Percentiles rank a stretch among this genome's conserved stretches.
phyloP scores from a whole-genome alignment of 2,888 invertebrate species.

The Nemotelus nigrinus region DNA sequence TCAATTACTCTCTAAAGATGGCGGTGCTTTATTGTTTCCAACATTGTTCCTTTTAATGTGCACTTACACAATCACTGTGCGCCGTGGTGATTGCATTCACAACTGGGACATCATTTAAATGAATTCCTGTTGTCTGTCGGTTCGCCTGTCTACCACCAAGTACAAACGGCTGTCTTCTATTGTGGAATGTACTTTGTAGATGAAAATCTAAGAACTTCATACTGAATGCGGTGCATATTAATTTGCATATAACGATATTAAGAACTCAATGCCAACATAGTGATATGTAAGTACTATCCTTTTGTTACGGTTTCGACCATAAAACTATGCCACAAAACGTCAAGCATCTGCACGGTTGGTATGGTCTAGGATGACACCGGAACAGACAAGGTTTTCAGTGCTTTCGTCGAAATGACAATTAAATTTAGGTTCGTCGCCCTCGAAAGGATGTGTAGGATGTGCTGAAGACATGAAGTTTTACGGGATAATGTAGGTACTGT shows the following conservation, averaged over 20 bases:
- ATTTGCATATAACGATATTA: slow-evolving; percentile 19
- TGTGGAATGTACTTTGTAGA: no score
- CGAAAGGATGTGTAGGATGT: no score
- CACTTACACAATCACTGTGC: slow-evolving; percentile 2
- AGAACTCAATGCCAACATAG: background rate
- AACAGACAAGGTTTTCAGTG: slow-evolving; percentile 8
- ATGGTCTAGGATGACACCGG: no score
- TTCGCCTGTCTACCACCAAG: background rate
- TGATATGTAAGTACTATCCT: no score
- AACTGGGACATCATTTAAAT: slow-evolving; percentile 29
- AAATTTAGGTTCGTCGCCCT: background rate
- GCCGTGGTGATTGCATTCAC: slow-evolving; percentile 16
- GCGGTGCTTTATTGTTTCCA: slow-evolving; percentile 8
- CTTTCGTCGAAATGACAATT: background rate
- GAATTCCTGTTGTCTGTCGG: background rate
- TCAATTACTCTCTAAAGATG: slow-evolving; percentile 22
- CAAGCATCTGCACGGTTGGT: no score
- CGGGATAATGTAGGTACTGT: no score
- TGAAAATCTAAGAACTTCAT: background rate
- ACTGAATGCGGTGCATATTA: slow-evolving; percentile 17
- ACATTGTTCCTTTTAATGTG: slow-evolving; percentile 9
- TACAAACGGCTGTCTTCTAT: no score
- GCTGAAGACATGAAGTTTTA: no score
- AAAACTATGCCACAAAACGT: no score
- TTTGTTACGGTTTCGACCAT: no score